These are phyloP conservation scores for Acrobasis suavella DNA, from an alignment of 2,888 invertebrate species.

Conservation along the genomic window DNA sequence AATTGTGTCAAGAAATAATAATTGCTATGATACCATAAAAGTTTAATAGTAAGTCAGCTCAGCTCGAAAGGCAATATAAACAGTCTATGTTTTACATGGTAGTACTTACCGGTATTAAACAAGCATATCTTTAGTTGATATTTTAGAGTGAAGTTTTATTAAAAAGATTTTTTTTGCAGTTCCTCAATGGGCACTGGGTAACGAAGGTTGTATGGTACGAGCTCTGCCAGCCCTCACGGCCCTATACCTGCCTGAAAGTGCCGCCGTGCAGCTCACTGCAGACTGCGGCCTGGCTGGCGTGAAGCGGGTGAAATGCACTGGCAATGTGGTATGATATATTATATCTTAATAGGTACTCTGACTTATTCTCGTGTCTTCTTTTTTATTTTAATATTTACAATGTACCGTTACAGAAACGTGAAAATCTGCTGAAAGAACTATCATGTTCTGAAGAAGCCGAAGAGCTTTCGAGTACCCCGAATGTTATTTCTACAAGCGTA, in stretches of 20 bases:
- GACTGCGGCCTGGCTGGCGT: constrained; percentile 89
- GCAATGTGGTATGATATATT: constrained; percentile 84
- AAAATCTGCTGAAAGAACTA: constrained; percentile 82
- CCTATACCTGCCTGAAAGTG: constrained; percentile 89
- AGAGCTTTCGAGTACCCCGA: constrained; percentile 56
- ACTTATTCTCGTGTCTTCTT: no score
- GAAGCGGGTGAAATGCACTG: constrained; percentile 87
- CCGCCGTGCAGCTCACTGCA: constrained; percentile 88
- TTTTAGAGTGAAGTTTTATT: no score
- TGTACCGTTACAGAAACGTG: constrained; percentile 77
- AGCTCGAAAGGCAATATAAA: no score
- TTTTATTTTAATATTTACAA: not conserved
- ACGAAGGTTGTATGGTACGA: constrained; percentile 86
- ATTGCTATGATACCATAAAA: no score
- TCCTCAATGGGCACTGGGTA: constrained; percentile 87
- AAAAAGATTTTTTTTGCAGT: constrained; percentile 72
- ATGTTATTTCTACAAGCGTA: constrained; percentile 43
- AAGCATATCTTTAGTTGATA: no score
- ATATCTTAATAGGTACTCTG: no score
- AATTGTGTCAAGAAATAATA: no score
- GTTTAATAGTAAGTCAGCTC: no score
- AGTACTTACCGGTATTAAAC: no score
- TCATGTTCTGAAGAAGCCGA: constrained; percentile 79
- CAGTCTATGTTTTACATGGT: no score
- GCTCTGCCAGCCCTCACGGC: constrained; percentile 88